These are phyloP conservation scores for Mormoops blainvillei DNA, from an alignment of 2,113 vertebrate species.

Conservation along the genomic window DNA sequence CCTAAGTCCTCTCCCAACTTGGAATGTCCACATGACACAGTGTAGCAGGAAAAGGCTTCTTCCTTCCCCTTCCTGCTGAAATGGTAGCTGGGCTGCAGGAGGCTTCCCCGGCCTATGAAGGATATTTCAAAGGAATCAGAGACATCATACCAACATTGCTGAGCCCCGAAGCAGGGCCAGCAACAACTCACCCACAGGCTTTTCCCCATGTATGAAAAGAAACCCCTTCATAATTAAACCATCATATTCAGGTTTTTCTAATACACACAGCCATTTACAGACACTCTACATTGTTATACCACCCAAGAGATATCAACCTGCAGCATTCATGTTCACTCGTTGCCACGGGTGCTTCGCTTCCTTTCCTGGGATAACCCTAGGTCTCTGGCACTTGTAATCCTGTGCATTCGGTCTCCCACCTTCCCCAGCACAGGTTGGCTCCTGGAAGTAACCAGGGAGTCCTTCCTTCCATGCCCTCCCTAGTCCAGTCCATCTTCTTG, in stretches of 20 bases:
- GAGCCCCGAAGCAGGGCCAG: not conserved
- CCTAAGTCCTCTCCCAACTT: not conserved
- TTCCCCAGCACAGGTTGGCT: not conserved
- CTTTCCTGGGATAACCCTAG: not conserved
- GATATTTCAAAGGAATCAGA: not conserved
- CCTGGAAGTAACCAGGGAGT: not conserved
- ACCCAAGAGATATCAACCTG: not conserved
- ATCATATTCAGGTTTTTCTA: not conserved
- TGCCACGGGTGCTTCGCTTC: fast-evolving
- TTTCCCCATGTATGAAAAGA: not conserved
- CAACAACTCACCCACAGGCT: not conserved
- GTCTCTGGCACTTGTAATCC: not conserved
- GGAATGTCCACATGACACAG: not conserved
- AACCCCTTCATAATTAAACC: not conserved
- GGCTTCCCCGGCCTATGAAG: not conserved
- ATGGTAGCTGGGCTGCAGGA: not conserved
- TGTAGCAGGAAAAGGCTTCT: not conserved
- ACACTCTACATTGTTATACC: not conserved
- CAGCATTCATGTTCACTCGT: too few species aligned
- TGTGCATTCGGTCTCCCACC: not conserved
- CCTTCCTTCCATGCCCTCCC: not conserved
- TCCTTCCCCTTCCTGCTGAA: not conserved
- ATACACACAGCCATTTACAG: not conserved
- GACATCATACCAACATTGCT: not conserved
- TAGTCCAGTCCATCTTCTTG: not conserved